A percentile compares a stretch with the other conserved stretches of the same genome.
Conservation (phyloP, 2,888 invertebrate genomes). For the Limenitis camilla region DNA sequence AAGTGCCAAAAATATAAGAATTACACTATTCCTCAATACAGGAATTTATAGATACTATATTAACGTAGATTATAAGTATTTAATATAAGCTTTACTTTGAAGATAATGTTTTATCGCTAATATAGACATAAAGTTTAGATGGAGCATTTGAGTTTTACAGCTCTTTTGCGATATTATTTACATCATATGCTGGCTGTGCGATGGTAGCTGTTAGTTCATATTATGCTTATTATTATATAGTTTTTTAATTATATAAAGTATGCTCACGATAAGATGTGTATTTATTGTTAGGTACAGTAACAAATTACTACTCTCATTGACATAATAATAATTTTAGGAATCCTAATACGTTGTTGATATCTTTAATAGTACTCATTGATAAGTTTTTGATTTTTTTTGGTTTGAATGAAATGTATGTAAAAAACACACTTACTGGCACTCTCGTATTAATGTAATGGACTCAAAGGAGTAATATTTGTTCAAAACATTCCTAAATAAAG, state of each 20-base stretch:
- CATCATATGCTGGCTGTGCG: background rate
- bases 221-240: background rate
- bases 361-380: too few species aligned
- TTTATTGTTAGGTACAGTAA: too few species aligned
- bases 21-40: background rate
- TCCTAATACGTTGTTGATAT: too few species aligned
- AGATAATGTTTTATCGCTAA: conserved; percentile 14
- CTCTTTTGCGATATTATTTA: conserved; percentile 13
- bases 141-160: conserved; percentile 15
- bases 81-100: conserved; percentile 8
- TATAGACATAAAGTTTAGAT: conserved; percentile 17
- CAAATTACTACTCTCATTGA: too few species aligned
- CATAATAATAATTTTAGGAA: too few species aligned
- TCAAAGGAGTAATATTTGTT: conserved; percentile 37
- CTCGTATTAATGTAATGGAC: conserved; percentile 32
- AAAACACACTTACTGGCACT: conserved; percentile 25
- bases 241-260: too few species aligned
- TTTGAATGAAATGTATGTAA: conserved; percentile 26
- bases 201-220: background rate
- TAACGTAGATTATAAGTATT: background rate
- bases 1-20: too few species aligned
- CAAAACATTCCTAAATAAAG: conserved; percentile 39
- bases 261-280: too few species aligned
- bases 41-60: background rate
- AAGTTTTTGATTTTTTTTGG: conserved; percentile 7